Base-by-base conservation (phyloP, 1,140 invertebrate species). In the Sycophila sp. region DNA sequence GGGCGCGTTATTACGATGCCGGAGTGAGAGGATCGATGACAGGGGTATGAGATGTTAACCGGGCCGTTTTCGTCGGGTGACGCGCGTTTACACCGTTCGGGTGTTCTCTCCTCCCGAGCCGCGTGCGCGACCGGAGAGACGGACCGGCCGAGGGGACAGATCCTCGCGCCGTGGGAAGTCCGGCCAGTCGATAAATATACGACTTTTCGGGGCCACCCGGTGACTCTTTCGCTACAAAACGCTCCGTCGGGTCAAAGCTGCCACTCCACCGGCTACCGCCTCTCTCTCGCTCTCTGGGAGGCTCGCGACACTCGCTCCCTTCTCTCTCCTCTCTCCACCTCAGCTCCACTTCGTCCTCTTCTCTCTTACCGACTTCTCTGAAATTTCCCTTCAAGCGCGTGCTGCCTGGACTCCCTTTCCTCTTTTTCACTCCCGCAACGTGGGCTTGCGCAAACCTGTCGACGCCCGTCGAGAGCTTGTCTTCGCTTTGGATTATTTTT, bases 21-120 rank as follows among this genome's bases (percentile, higher is more conserved):
- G 56, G 49, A 63, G 24, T 66, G 69, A n/a, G n/a, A 55, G 73
- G 73, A 78, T 77, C 77, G 77, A 78, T 79, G 78, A 79, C 77
- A 78, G 73, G 67, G 67, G 38, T 62, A 45, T 70, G 71, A 75
- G 76, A 73, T 77, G 77, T 78, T 78, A 79, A 78, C 70, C 58
- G 75, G n/a, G 59, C 76, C 77, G 76, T 78, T 47, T 47, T 76
- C 69, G 63, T 69, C 56, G 56, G 38, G 56, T 51, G 62, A 51
- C 62, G 32, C 64, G 53, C 51, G 67, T 69, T 73, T 74, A 78
- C 77, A 71, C 74, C 73, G 69, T 69, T 70, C 68, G 71, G 34
- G 60, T 49, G 42, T 63, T 47, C 28, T 66, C 38, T 32, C 53
- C 56, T 40, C 47, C 66, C 32, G 76, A 66, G n/a, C n/a, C n/a